Base-by-base conservation (phyloP, 2,888 invertebrate species). In the Drosophila niveifrons region DNA sequence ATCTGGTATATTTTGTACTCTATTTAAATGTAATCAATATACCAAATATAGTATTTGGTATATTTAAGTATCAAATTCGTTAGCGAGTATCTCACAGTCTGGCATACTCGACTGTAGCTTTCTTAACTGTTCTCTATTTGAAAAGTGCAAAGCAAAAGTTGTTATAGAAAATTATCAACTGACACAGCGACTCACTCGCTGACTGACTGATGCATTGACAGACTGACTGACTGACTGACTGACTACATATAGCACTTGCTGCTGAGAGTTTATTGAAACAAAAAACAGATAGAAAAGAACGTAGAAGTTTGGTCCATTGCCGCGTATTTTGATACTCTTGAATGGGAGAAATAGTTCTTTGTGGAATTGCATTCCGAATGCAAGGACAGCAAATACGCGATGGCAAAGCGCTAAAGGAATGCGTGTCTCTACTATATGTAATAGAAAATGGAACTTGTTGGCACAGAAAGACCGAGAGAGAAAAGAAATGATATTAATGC, bases 401-500 rank as follows among this genome's bases (percentile, higher is more conserved):
- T 23, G 34, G 29, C 52, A 18, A 55, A 57, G 48, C 58, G 52
- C 57, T 34, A 18, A 18, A 50, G 72, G 70, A 82, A 85, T 75
- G 66, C 58, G 28, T 13, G n/a, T 6, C 23, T 23, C 23, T 23
- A 23, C 4, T 36, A n/a, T 36, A 29, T 57, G 67, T 71, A 73
- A 72, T 66, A 67, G 69, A 64, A 66, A 74, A 66, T 43, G 41
- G 28, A 63, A 57, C 47, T 48, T 17, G 43, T 9, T 9, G n/a
- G n/a, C 43, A 23, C 0, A 23, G 23, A 23, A 4, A 23, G 4
- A 23, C n/a, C n/a, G 3, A 23, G 18, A 18, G 18, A 23, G 23
- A 23, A 23, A 11, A 39, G 10, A 64, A 69, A 82, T 77, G 77
- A 73, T 82, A 88, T 86, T 80, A 80, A 82, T 80, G 59, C 78